Base-by-base conservation (phyloP, 2,113 vertebrate species). In the Neolamprologus sp. region DNA sequence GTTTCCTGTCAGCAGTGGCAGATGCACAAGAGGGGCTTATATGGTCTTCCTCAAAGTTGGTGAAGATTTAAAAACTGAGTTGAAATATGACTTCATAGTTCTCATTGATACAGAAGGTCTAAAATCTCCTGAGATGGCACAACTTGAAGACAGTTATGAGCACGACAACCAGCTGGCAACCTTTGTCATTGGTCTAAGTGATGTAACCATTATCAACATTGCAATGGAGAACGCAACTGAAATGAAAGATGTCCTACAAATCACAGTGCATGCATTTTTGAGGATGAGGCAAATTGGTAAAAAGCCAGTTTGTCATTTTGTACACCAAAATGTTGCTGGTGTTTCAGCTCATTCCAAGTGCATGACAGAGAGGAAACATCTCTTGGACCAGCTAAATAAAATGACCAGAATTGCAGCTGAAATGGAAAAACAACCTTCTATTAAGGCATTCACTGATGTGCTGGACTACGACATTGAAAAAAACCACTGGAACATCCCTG, bases 111-210 rank as follows among this genome's bases (percentile, higher is more conserved):
- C 94, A 28, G 94, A 95, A 28, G 95, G 94, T 17, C 89, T 95
- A 1, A 93, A 94, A 21, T 91, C 95, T 40, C 83, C 89, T 45
- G 26, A 86, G 1, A 35, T 95, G 30, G 79, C 90, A 71, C 54
- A 93, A 30, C 86, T 93, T 12, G 90, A 57, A 1, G 86, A 93
- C n/a, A 93, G 91, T 58, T 55, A 86, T 85, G 91, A 91, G 58
- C 96, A 96, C 17, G 97, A 97, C 89, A 96, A 94, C 60, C 95
- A 97, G 26, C 85, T 97, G 80, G 97, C 97, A 82, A 97, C 97
- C 1, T 73, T 97, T 47, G 95, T 97, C 3, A 93, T 97, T 90
- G 96, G 96, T n/a, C 87, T 97, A 57, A 97, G 97, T 87, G 95
- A 96, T 3, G 79, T 96, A 26, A 93, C 92, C 1, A 94, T 97